Evolutionary conservation across 2,888 invertebrate species (phyloP).

Genomic region (Keiferia lycopersicella): DNA sequence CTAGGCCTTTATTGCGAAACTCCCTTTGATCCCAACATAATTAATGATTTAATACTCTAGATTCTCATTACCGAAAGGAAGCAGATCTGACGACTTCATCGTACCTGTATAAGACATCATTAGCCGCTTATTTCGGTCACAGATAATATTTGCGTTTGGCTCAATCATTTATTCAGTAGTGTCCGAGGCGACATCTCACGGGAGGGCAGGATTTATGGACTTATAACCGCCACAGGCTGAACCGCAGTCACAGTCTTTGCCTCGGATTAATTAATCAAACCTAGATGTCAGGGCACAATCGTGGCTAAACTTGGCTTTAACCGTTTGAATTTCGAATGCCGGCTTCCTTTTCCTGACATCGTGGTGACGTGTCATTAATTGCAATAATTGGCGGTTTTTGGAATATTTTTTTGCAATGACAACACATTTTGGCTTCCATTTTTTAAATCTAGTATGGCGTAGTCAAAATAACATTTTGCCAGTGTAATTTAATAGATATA

Average conservation of each 20-base stretch:
- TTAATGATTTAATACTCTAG: constrained; percentile 38
- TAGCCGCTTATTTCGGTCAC: constrained; percentile 75
- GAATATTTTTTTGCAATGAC: constrained; percentile 70
- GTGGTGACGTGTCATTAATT: constrained; percentile 73
- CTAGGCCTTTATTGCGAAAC: constrained; percentile 19
- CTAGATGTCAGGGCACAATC: constrained; percentile 75
- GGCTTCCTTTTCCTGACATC: constrained; percentile 77
- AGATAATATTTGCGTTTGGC: constrained; percentile 69
- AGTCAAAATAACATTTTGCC: neutral
- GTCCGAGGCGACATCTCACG: constrained; percentile 73
- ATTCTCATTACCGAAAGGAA: constrained; percentile 68
- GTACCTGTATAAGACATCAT: constrained; percentile 77
- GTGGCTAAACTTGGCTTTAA: constrained; percentile 59
- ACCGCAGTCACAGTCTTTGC: constrained; percentile 17
- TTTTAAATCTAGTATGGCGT: constrained; percentile 43
- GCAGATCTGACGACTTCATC: constrained; percentile 74
- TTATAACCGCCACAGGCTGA: constrained; percentile 17
- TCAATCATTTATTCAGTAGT: constrained; percentile 75
- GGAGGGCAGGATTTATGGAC: constrained; percentile 74
- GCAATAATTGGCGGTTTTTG: constrained; percentile 74
- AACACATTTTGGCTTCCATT: constrained; percentile 46
- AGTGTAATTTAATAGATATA: neutral
- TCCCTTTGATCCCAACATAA: constrained; percentile 17
- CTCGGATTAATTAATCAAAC: constrained; percentile 78
- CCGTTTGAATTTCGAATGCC: constrained; percentile 36